phyloP scores from a whole-genome alignment of 2,888 invertebrate species.

The Molorchus minor region DNA sequence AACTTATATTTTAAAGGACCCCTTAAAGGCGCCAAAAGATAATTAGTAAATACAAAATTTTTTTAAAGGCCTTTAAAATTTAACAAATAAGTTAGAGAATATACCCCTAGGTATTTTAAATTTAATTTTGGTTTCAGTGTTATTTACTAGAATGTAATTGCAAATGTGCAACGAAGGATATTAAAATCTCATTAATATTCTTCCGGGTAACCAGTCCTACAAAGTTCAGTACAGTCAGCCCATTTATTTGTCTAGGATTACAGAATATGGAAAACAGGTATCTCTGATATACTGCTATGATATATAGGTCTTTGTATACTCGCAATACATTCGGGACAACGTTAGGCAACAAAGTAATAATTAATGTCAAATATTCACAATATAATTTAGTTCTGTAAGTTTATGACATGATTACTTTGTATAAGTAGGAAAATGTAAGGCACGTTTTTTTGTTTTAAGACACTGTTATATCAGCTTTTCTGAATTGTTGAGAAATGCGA shows the following conservation, averaged over 20 bases:
- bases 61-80: too few relatives aligned
- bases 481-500: too few relatives aligned
- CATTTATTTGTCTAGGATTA: conserved; percentile 11
- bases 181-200: neutral
- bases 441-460: too few relatives aligned
- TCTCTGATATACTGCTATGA: neutral
- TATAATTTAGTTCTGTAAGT: neutral
- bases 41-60: neutral
- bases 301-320: neutral
- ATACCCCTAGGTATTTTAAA: too few relatives aligned
- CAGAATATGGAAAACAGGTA: neutral
- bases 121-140: neutral
- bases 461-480: too few relatives aligned
- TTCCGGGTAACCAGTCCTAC: neutral
- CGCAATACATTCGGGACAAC: neutral
- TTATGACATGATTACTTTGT: neutral
- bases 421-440: neutral
- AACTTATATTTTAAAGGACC: neutral
- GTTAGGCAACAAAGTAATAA: neutral
- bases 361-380: neutral
- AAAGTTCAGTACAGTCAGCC: conserved; percentile 4
- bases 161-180: neutral
- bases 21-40: neutral
- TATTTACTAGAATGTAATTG: neutral
- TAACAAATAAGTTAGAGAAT: too few relatives aligned